A percentile compares a stretch with the other conserved stretches of the same genome.
Evolutionary conservation across 2,113 vertebrate genomes (phyloP).

Genomic region (Casuarius casuarius): DNA sequence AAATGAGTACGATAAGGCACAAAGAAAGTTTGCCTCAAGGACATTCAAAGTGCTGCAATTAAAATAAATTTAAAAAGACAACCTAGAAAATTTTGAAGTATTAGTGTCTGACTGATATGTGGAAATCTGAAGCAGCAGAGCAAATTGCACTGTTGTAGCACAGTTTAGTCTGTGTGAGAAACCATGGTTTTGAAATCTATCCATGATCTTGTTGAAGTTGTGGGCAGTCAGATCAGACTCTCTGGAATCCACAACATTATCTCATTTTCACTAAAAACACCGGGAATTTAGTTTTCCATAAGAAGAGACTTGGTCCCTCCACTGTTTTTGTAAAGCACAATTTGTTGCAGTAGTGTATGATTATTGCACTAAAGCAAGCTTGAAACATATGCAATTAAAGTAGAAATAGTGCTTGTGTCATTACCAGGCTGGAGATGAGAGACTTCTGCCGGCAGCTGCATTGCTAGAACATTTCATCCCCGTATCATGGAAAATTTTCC

Average conservation of each 20-base stretch:
- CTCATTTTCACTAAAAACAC: neutral
- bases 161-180: neutral
- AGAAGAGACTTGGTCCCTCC: neutral
- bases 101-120: neutral
- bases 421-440: slow-evolving; percentile 14
- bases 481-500: neutral
- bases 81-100: neutral
- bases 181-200: neutral
- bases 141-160: rapidly evolving
- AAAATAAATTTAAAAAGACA: neutral
- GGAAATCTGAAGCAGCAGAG: neutral
- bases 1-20: neutral
- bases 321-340: neutral
- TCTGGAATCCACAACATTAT: neutral
- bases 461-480: neutral
- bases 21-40: neutral
- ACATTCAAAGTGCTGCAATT: neutral
- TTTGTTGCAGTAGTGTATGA: neutral
- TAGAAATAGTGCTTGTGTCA: slow-evolving; percentile 24
- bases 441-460: neutral
- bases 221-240: neutral
- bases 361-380: neutral
- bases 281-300: neutral
- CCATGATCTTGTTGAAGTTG: neutral
- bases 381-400: neutral